These are phyloP conservation scores for Himantopus leucocephalus DNA, from an alignment of 2,113 vertebrate species.

Conservation along the genomic window DNA sequence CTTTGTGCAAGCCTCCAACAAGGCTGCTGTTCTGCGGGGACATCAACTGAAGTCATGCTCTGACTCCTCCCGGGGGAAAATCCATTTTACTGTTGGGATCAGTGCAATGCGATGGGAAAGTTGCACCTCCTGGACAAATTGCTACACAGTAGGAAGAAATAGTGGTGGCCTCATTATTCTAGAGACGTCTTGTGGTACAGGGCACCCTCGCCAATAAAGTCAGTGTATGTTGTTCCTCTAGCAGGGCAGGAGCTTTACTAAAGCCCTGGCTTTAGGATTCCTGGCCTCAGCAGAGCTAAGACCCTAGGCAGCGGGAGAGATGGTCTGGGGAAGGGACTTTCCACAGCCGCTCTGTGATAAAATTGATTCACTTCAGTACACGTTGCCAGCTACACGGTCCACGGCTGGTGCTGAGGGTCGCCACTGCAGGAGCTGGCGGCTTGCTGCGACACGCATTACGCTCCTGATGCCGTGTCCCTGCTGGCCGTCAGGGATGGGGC, in stretches of 20 bases:
- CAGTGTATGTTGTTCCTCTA: fast-evolving
- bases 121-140: not conserved
- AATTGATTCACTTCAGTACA: not conserved
- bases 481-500: fast-evolving
- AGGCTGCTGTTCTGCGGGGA: not conserved
- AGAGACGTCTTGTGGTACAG: not conserved
- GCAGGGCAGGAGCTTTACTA: not conserved
- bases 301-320: not conserved
- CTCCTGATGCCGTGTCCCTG: not conserved
- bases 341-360: not conserved
- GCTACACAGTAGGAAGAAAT: no score
- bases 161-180: not conserved
- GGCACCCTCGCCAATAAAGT: no score
- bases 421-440: not conserved
- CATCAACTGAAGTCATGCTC: fast-evolving
- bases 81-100: fast-evolving
- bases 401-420: not conserved
- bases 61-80: not conserved
- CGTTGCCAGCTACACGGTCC: not conserved
- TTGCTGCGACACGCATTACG: not conserved
- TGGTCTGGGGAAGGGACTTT: not conserved
- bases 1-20: not conserved
- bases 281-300: not conserved
- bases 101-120: fast-evolving
- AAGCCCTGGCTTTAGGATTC: not conserved